phyloP scores from a whole-genome alignment of 2,113 vertebrate species.

The Scalopus aquaticus region DNA sequence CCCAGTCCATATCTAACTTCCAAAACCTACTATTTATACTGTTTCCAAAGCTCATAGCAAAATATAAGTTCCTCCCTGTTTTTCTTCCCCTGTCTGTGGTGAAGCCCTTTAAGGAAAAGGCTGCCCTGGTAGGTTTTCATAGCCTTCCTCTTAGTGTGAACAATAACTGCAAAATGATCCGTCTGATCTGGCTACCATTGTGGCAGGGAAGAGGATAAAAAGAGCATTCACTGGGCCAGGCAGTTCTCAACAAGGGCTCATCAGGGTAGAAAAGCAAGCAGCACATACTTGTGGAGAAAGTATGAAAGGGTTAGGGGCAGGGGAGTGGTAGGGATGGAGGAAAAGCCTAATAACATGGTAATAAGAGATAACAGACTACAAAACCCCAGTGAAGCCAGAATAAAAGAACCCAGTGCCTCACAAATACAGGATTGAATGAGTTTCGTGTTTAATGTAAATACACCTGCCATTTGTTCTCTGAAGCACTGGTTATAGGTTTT shows the following conservation, averaged over 20 bases:
- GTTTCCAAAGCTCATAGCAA: background rate
- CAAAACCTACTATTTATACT: background rate
- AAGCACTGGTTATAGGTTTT: slow-evolving; percentile 39
- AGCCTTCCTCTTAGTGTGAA: background rate
- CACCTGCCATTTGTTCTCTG: slow-evolving; percentile 74
- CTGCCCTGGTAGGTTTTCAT: background rate
- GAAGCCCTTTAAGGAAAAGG: background rate
- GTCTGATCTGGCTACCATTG: background rate
- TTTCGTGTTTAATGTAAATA: slow-evolving; percentile 77
- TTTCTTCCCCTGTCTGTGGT: background rate
- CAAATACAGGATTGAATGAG: slow-evolving; percentile 58
- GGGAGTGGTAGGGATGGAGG: background rate
- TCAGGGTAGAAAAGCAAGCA: background rate
- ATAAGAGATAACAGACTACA: slow-evolving; percentile 59
- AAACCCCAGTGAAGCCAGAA: background rate
- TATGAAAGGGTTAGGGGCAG: background rate
- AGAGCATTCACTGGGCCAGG: background rate
- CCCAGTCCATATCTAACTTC: background rate
- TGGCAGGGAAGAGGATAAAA: background rate
- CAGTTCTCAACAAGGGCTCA: background rate
- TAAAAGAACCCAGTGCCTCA: slow-evolving; percentile 53
- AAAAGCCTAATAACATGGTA: slow-evolving; percentile 52
- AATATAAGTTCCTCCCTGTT: background rate
- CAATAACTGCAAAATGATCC: slow-evolving; percentile 1
- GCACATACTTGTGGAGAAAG: background rate